Percentiles rank a stretch among this genome's conserved stretches.
These are phyloP conservation scores for Dicrurus megarhynchus DNA, from an alignment of 2,113 vertebrate genomes.

Conservation along the genomic window DNA sequence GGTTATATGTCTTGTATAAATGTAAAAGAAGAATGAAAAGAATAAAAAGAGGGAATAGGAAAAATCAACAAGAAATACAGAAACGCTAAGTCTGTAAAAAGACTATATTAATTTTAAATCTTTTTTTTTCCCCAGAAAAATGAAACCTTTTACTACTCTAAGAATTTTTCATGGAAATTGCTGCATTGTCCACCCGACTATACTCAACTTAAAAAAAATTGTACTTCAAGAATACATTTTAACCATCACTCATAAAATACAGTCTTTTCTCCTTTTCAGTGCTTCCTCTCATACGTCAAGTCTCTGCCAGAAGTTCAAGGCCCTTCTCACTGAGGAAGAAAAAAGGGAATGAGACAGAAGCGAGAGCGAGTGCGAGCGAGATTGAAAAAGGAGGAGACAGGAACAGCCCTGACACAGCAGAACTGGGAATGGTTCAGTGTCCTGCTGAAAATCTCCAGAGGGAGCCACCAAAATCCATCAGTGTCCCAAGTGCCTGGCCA, in stretches of 20 bases:
- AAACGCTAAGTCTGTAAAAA: background rate
- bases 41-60: background rate
- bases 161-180: conserved; percentile 25
- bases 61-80: background rate
- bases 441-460: background rate
- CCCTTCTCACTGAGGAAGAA: background rate
- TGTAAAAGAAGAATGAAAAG: background rate
- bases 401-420: conserved; percentile 15
- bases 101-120: background rate
- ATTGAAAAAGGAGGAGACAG: background rate
- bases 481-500: background rate
- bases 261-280: background rate
- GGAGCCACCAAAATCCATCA: background rate
- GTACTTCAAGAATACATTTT: background rate
- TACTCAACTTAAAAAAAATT: background rate
- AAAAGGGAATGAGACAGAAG: background rate
- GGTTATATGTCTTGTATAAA: background rate
- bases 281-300: background rate
- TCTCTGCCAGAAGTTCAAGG: conserved; percentile 22
- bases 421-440: background rate
- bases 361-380: fast-evolving
- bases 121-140: background rate
- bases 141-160: background rate
- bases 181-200: background rate
- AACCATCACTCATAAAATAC: background rate